Evolutionary conservation across 1,140 invertebrate genomes (phyloP).

Genomic region (Drosophila ironensis): DNA sequence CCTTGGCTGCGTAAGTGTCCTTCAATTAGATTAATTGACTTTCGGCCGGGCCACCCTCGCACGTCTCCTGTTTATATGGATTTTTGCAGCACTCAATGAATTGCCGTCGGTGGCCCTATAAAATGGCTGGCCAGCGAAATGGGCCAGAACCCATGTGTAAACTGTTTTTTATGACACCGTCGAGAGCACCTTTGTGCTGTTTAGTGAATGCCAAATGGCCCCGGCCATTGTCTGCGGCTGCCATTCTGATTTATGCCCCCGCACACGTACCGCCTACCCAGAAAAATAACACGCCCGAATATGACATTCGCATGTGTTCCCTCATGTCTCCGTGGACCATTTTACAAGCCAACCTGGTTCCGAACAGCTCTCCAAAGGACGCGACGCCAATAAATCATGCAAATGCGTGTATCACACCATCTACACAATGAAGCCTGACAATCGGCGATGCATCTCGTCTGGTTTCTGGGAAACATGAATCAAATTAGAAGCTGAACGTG

Average conservation of each 20-base stretch:
- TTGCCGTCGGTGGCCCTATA: constrained; percentile 65
- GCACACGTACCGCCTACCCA: constrained; percentile 8
- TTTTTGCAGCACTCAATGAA: constrained; percentile 31
- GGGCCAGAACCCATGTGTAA: constrained; percentile 46
- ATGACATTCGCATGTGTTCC: constrained; percentile 33
- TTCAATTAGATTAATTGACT: constrained; percentile 72
- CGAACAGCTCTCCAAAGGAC: constrained; percentile 10
- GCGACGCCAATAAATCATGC: constrained; percentile 25
- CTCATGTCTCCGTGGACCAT: constrained; percentile 25
- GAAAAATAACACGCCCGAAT: constrained; percentile 11
- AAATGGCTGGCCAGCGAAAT: constrained; percentile 54
- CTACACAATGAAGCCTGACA: constrained; percentile 17
- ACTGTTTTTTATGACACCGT: constrained; percentile 65
- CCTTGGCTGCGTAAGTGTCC: constrained; percentile 22
- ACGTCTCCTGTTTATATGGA: constrained; percentile 9
- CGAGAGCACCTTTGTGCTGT: constrained; percentile 50
- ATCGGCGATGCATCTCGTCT: constrained; percentile 12
- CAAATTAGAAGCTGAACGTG: background rate
- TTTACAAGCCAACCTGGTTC: constrained; percentile 28
- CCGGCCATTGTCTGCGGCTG: constrained; percentile 60
- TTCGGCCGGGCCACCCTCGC: constrained; percentile 8
- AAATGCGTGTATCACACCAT: constrained; percentile 12
- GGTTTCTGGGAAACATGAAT: constrained; percentile 6
- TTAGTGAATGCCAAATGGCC: constrained; percentile 51
- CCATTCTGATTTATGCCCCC: constrained; percentile 60